phyloP scores from a whole-genome alignment of 2,888 invertebrate genomes.

The Patella pellucida region DNA sequence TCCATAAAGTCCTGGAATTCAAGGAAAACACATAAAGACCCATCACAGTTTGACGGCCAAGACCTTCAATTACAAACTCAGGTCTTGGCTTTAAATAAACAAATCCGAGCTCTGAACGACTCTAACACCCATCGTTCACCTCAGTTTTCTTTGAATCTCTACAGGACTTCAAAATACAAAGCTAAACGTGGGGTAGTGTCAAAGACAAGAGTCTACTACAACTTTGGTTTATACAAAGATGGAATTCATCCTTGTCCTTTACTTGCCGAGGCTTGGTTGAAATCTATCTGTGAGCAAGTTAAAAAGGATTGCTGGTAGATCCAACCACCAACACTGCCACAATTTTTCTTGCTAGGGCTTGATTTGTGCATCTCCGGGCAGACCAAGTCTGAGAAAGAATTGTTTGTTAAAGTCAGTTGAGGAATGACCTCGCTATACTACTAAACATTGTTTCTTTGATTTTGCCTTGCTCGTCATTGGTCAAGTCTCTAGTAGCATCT shows the following conservation, averaged over 20 bases:
- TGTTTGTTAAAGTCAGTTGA: too few species aligned
- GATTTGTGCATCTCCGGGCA: too few species aligned
- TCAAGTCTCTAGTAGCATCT: too few species aligned
- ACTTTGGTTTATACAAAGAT: not conserved
- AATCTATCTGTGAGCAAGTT: not conserved
- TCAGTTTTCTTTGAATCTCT: not conserved
- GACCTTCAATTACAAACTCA: not conserved
- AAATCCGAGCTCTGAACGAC: not conserved
- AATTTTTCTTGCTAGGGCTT: too few species aligned
- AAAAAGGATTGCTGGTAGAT: not conserved
- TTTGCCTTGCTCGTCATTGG: too few species aligned
- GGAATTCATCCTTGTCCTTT: conserved; percentile 3
- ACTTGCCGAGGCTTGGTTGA: not conserved
- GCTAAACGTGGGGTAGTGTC: too few species aligned
- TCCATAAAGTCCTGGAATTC: not conserved
- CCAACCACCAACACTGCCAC: not conserved
- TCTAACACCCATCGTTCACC: not conserved
- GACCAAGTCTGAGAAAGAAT: too few species aligned
- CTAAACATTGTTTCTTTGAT: too few species aligned
- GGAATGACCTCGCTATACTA: too few species aligned
- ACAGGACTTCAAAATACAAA: not conserved
- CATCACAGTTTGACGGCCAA: not conserved
- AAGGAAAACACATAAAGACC: not conserved
- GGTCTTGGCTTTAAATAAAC: not conserved
- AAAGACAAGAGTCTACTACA: not conserved